Percentiles rank a stretch among this genome's conserved stretches.
Conservation (phyloP, 2,113 vertebrate species). For the Megaceryle maxima region DNA sequence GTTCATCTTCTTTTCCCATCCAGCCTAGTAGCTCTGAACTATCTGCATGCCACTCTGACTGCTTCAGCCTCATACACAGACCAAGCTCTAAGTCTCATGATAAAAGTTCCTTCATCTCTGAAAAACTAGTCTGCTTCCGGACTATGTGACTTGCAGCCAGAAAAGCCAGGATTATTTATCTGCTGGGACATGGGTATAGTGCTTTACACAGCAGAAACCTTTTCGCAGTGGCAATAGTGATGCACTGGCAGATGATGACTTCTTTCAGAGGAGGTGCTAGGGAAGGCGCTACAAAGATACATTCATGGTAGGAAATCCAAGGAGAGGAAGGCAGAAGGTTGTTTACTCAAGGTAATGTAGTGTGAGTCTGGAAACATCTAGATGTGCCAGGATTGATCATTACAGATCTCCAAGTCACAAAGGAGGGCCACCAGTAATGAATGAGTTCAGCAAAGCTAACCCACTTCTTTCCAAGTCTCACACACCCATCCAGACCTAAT, state of each 20-base stretch:
- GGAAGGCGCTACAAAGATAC: neutral
- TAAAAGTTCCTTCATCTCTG: neutral
- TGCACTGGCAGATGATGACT: neutral
- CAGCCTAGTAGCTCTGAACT: neutral
- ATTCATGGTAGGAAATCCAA: neutral
- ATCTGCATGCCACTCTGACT: neutral
- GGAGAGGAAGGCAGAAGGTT: neutral
- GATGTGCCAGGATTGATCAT: fast-evolving
- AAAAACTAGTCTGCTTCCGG: neutral
- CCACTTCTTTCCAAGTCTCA: neutral
- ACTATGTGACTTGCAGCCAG: fast-evolving
- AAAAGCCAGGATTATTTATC: neutral
- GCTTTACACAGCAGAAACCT: neutral
- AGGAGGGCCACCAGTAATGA: neutral
- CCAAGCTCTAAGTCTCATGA: neutral
- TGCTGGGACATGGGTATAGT: no score
- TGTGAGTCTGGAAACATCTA: neutral
- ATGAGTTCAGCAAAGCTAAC: neutral
- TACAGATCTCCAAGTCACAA: neutral
- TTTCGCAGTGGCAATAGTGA: neutral
- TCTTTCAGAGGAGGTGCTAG: neutral
- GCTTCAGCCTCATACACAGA: neutral
- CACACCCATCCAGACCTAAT: neutral
- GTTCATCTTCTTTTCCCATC: neutral
- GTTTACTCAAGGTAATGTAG: neutral